Conservation (phyloP, 2,797 vertebrate species). For the Hyperoplus immaculatus region DNA sequence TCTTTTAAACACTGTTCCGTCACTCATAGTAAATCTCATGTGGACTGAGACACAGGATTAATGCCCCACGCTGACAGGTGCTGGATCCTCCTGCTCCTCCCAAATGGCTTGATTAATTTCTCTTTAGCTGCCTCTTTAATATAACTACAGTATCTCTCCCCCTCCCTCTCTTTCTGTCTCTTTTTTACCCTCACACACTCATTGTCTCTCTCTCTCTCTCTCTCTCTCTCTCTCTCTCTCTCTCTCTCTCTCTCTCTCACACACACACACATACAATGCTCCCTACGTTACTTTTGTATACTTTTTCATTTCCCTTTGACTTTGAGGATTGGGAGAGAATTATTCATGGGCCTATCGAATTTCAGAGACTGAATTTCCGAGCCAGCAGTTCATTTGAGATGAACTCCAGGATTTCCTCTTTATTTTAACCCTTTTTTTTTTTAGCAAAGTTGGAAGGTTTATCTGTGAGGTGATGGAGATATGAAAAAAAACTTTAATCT, state of each 20-base stretch:
- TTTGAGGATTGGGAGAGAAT: constrained; percentile 86
- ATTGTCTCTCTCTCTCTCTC: constrained; percentile 10
- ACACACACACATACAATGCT: constrained; percentile 34
- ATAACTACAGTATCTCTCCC: constrained; percentile 46
- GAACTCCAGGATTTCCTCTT: constrained; percentile 70
- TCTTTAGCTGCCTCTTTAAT: constrained; percentile 52
- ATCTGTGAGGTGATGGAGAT: constrained; percentile 67
- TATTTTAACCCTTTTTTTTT: constrained; percentile 18
- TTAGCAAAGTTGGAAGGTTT: constrained; percentile 65
- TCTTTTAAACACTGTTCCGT: constrained; percentile 57
- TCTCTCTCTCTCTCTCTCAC: constrained; percentile 39
- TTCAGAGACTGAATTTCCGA: constrained; percentile 79
- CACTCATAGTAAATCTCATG: constrained; percentile 60
- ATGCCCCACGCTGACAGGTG: constrained; percentile 57
- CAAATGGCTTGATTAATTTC: constrained; percentile 68
- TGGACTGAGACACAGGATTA: constrained; percentile 60
- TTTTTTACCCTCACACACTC: constrained; percentile 16
- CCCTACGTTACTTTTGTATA: constrained; percentile 80
- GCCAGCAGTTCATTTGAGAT: constrained; percentile 78
- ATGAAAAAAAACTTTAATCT: constrained; percentile 68
- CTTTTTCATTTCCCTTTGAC: constrained; percentile 85
- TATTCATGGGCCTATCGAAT: constrained; percentile 83
- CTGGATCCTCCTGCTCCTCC: constrained; percentile 49
- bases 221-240: constrained; percentile 5
- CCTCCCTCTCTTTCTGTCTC: not conserved